These are phyloP conservation scores for Microplitis manilae DNA, from an alignment of 2,888 invertebrate species.

Conservation along the genomic window DNA sequence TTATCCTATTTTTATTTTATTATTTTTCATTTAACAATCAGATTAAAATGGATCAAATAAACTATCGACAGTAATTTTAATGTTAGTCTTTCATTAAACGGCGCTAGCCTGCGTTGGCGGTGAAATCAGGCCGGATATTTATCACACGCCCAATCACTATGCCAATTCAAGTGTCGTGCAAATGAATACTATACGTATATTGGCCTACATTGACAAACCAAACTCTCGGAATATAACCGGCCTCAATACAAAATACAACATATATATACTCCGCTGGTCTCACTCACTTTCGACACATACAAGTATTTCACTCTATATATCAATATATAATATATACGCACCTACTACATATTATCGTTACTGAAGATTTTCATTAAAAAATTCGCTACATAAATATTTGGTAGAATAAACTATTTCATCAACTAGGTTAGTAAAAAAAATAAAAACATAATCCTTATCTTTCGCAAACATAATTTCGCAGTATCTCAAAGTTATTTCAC, in stretches of 20 bases:
- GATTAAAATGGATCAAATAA: not conserved
- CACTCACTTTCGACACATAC: not conserved
- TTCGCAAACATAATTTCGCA: not conserved
- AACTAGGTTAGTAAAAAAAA: not conserved
- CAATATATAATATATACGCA: not conserved
- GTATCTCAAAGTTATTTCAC: not conserved
- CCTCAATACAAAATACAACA: constrained; percentile 1
- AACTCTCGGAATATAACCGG: constrained; percentile 7
- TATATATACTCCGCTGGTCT: not conserved
- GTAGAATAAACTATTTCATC: not conserved
- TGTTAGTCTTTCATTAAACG: not conserved
- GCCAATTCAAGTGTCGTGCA: constrained; percentile 19
- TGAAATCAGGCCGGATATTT: constrained; percentile 64
- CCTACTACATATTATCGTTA: not conserved
- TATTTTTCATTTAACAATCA: not conserved
- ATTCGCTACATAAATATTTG: not conserved
- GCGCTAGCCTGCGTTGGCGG: constrained; percentile 15
- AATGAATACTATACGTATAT: not conserved
- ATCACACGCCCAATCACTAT: constrained; percentile 60
- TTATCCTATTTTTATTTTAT: not conserved
- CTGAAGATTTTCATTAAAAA: not conserved
- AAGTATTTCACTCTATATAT: not conserved
- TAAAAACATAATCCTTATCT: not conserved
- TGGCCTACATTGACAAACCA: constrained; percentile 1
- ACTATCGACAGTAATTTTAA: not conserved